Base-by-base conservation (phyloP, 2,113 vertebrate species). In the Turnix velox region DNA sequence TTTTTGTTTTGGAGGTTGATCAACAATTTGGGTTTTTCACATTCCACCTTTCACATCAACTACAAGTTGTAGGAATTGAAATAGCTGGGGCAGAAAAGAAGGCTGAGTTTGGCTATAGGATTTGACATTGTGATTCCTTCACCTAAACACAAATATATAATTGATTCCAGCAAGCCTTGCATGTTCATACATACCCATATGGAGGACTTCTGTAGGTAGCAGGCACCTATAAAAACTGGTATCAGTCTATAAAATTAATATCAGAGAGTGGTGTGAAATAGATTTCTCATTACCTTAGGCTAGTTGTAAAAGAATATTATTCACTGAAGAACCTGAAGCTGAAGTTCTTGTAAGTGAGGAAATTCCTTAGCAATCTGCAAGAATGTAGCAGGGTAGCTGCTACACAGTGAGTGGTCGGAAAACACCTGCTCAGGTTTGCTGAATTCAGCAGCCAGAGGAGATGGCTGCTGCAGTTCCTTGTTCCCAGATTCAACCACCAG, bases 21-120 rank as follows among this genome's bases (percentile, higher is more conserved):
- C 33, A 69, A 18, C 28, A n/a, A 35, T 68, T 57, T 62, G 46
- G 57, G 42, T 57, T 63, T 65, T 71, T 87, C 30, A 54, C 3
- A 1, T 37, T 74, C 11, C 4, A 1, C 10, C 43, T 49, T 40
- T 75, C 48, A 30, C 2, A 0, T 28, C 18, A 58, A 24, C 14
- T 23, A 40, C 3, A 1, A 48, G 13, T 22, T 61, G 14, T 49
- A 6, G 18, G 61, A 37, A 49, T 12, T 49, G 48, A 27, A n/a
- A 48, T 22, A 12, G 3, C 11, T 35, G 25, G 15, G 25, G 39
- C 37, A 51, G 12, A 84, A 54, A 42, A 31, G 49, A 31, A 3
- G 4, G 5, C 6, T 80, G 42, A 68, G 37, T 25, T 68, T 23
- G 73, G 31, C 48, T 33, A 25, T 15, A 67, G 24, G 40, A 51